Evolutionary conservation across 2,888 invertebrate genomes (phyloP), one percentile per base, ranked within the genome.

Genomic region (Hirtodrosophila confusa): DNA sequence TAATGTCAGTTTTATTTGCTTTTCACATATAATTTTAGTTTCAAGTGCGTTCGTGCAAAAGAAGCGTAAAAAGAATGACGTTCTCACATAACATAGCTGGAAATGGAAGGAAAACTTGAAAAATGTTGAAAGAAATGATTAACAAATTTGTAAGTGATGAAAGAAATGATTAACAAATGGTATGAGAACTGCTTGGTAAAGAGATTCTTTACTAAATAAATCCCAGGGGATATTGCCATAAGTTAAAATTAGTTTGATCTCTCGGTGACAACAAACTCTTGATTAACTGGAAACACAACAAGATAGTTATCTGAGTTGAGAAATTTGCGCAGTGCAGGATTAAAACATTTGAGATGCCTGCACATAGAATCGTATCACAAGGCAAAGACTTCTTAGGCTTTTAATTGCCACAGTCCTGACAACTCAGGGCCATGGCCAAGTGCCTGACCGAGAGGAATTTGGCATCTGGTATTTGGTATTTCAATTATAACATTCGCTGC

Each of bases 401-500:
- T 51, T 49, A 56, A 57, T 61, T 53, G 44, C 51, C 27, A 60
- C 50, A 40, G 39, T 36, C 44, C 23, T 27, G n/a, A 12, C 33
- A 27, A 27, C 43, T 37, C 54, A 56, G 56, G 71, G 51, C 33
- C 63, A 69, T 62, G 74, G 53, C 45, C 68, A 40, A 27, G 41
- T 57, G 29, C 43, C 37, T 10, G 57, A 47, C 31, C 24, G 40
- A 17, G 10, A 54, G 53, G 69, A 48, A 55, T 50, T 57, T 39
- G 73, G 44, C 55, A 63, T 41, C 56, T 44, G 40, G 45, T 10
- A 44, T 39, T 9, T 47, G 60, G 45, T 9, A 35, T 83, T 80
- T 75, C 86, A 78, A 84, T 84, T 86, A 75, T 73, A 78, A 55
- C 65, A 77, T 69, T 61, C 69, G 58, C 62, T 53, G 70, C 71